Evolutionary conservation across 2,888 invertebrate species (phyloP).

Genomic region (Ochropacha duplaris): DNA sequence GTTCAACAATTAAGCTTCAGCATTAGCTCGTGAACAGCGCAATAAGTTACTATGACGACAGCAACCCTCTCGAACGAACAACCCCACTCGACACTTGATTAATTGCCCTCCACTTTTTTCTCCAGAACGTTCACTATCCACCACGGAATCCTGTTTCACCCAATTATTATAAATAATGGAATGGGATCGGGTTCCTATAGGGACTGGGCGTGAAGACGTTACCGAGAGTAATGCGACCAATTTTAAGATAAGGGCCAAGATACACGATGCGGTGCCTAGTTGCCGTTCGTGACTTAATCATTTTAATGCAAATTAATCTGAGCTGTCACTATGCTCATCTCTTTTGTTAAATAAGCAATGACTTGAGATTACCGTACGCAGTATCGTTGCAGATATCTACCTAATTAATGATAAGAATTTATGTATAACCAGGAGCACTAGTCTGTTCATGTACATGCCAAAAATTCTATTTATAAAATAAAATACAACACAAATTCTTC

Average conservation of each 20-base stretch:
- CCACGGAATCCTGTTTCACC: slow-evolving; percentile 41
- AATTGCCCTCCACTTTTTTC: slow-evolving; percentile 25
- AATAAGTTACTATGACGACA: slow-evolving; percentile 13
- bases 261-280: slow-evolving; percentile 2
- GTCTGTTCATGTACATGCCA: too few species aligned
- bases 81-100: slow-evolving; percentile 9
- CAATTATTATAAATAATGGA: slow-evolving; percentile 76
- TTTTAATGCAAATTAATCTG: too few species aligned
- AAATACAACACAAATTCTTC: slow-evolving; percentile 1
- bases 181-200: slow-evolving; percentile 53
- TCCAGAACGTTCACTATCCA: slow-evolving; percentile 29
- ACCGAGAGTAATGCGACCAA: slow-evolving; percentile 40
- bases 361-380: too few species aligned
- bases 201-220: slow-evolving; percentile 21
- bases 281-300: too few species aligned
- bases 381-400: too few species aligned
- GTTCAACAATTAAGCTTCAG: background rate
- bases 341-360: too few species aligned
- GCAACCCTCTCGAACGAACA: slow-evolving; percentile 12
- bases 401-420: too few species aligned
- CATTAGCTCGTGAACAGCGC: background rate
- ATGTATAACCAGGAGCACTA: too few species aligned
- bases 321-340: too few species aligned
- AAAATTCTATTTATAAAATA: background rate
- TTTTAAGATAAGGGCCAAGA: slow-evolving; percentile 18